Evolutionary conservation across 2,888 invertebrate species (phyloP).

Genomic region (Cantharis lateralis): DNA sequence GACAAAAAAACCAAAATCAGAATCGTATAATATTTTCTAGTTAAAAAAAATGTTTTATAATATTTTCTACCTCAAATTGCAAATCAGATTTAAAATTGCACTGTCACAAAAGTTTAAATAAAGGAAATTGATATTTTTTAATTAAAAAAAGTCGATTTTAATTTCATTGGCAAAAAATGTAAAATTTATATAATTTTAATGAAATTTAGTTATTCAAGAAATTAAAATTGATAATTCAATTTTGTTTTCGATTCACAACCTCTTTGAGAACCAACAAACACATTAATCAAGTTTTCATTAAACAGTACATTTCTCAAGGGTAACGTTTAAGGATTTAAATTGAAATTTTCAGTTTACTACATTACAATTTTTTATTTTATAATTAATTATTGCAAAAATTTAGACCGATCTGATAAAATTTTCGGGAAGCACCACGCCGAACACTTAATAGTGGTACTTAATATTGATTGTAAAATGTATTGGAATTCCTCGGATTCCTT

Average conservation of each 20-base stretch:
- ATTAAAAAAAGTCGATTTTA: slow-evolving; percentile 1
- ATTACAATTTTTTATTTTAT: background rate
- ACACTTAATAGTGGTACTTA: slow-evolving; percentile 2
- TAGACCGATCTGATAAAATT: background rate
- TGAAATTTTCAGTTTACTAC: background rate
- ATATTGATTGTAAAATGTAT: slow-evolving; percentile 40
- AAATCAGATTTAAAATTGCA: background rate
- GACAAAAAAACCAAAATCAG: background rate
- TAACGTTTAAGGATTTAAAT: background rate
- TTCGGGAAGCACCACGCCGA: background rate
- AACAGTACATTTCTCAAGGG: background rate
- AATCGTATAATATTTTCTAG: background rate
- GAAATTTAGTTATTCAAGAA: slow-evolving; percentile 3
- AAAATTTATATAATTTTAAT: background rate
- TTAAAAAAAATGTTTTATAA: background rate
- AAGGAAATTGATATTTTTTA: background rate
- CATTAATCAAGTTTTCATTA: slow-evolving; percentile 3
- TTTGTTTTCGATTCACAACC: slow-evolving; percentile 1
- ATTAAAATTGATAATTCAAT: slow-evolving; percentile 5
- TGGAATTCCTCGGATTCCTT: slow-evolving; percentile 43
- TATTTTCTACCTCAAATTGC: background rate
- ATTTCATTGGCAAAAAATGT: background rate
- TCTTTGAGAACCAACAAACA: slow-evolving; percentile 3
- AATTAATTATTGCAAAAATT: background rate
- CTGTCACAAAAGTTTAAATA: background rate